phyloP scores from a whole-genome alignment of 1,140 invertebrate species.

The Frieseomelitta varia region DNA sequence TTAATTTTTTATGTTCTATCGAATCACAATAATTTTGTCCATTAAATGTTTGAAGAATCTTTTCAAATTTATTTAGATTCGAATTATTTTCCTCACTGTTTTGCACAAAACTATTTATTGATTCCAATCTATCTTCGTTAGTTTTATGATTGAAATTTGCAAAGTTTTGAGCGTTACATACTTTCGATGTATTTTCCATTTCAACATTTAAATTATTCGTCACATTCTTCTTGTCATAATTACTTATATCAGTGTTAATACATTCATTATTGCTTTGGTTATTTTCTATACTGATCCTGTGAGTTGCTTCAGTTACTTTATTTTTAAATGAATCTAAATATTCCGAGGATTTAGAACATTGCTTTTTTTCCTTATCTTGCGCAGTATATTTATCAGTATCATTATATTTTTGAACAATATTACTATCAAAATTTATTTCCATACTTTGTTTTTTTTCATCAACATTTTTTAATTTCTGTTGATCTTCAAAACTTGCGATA shows the following conservation, averaged over 20 bases:
- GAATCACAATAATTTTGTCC: conserved; percentile 30
- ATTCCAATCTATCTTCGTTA: conserved; percentile 43
- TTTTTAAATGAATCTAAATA: conserved; percentile 43
- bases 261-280: conserved; percentile 65
- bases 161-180: conserved; percentile 7
- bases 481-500: conserved; percentile 45
- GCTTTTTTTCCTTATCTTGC: conserved; percentile 42
- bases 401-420: conserved; percentile 65
- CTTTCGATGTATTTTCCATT: conserved; percentile 11
- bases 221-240: conserved; percentile 26
- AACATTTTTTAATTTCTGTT: conserved; percentile 33
- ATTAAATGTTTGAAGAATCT: conserved; percentile 65
- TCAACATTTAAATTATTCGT: conserved; percentile 22
- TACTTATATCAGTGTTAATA: conserved; percentile 44
- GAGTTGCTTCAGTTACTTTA: conserved; percentile 37
- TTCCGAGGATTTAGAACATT: conserved; percentile 47
- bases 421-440: conserved; percentile 33
- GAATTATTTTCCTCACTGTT: conserved; percentile 31
- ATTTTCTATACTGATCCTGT: conserved; percentile 48
- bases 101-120: conserved; percentile 59
- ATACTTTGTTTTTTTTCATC: conserved; percentile 17
- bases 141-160: conserved; percentile 30
- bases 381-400: conserved; percentile 62
- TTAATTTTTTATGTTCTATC: conserved; percentile 52
- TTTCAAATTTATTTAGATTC: conserved; percentile 54